Base-by-base conservation (phyloP, 1,140 invertebrate species). In the Mercenaria mercenaria region DNA sequence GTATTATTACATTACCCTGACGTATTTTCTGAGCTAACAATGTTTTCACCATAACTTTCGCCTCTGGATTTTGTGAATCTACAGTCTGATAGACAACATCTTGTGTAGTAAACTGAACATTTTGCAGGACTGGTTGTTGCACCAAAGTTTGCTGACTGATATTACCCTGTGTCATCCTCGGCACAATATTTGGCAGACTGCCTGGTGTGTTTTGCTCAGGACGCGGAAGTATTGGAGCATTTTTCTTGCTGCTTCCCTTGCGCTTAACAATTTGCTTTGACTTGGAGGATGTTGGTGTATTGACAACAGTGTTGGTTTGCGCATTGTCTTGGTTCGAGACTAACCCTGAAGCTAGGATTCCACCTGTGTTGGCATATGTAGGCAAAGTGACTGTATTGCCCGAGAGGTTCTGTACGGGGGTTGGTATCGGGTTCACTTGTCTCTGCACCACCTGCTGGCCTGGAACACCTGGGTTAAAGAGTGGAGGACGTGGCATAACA, bases 11-110 rank as follows among this genome's bases (percentile, higher is more conserved):
- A 77, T 87, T 87, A 43, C 79, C 79, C 26, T 72, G 76, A 20
- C 79, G 87, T 23, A 89, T 52, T 64, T 89, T 89, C 43, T 81
- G 34, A 20, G 87, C 79, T 32, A 89, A 39, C 20, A 89, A 72
- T 39, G 87, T 82, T 59, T 89, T 89, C n/a, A 89, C 79, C 76
- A 89, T 80, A 13, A 81, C 79, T 59, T 81, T 89, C 47, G 59
- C 77, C n/a, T 81, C 87, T 26, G 87, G 47, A 76, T 89, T 82
- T 52, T 89, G 64, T 69, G 39, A 47, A 50, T 89, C 79, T 26
- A 87, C 41, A 29, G 85, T 76, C 41, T 89, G 77, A 47, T 81
- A 89, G 10, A 81, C 64, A n/a, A 89, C 43, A 88, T 89, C 87
- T 56, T 89, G 87, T 20, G 87, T 74, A 10, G 77, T 89, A 10